phyloP scores from a whole-genome alignment of 2,797 vertebrate species.

The Cephalopachus bancanus region DNA sequence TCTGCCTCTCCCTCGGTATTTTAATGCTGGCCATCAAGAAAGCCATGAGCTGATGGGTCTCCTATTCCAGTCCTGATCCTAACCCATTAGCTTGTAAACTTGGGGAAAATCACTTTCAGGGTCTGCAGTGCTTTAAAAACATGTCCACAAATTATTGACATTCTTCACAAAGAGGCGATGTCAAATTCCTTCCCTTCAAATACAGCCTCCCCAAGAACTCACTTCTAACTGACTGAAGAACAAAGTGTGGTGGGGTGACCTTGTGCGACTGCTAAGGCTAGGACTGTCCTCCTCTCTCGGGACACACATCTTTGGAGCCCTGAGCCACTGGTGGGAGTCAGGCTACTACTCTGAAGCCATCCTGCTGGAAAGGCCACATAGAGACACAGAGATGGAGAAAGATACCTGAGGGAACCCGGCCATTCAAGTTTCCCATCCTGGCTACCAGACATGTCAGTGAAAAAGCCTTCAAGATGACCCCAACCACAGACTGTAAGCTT shows the following conservation, averaged over 20 bases:
- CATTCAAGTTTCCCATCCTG: neutral
- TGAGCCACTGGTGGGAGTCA: neutral
- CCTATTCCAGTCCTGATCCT: neutral
- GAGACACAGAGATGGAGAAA: neutral
- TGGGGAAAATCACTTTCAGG: neutral
- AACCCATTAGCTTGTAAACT: neutral
- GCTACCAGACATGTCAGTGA: neutral
- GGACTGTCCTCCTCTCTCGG: neutral
- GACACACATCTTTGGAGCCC: neutral
- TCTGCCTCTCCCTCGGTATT: neutral
- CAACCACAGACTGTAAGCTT: neutral
- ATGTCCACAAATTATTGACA: neutral
- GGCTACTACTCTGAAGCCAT: neutral
- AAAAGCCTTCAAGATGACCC: neutral
- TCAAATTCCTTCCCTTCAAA: neutral
- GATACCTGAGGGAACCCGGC: neutral
- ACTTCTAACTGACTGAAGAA: neutral
- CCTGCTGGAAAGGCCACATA: neutral
- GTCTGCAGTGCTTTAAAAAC: neutral
- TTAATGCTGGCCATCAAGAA: neutral
- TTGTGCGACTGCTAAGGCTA: neutral
- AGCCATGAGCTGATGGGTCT: neutral
- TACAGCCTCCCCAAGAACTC: neutral
- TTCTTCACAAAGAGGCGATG: neutral
- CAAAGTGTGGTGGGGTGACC: accelerated